Percentiles rank a stretch among this genome's conserved stretches.
phyloP scores from a whole-genome alignment of 2,797 vertebrate species.

The Alauda arvensis region DNA sequence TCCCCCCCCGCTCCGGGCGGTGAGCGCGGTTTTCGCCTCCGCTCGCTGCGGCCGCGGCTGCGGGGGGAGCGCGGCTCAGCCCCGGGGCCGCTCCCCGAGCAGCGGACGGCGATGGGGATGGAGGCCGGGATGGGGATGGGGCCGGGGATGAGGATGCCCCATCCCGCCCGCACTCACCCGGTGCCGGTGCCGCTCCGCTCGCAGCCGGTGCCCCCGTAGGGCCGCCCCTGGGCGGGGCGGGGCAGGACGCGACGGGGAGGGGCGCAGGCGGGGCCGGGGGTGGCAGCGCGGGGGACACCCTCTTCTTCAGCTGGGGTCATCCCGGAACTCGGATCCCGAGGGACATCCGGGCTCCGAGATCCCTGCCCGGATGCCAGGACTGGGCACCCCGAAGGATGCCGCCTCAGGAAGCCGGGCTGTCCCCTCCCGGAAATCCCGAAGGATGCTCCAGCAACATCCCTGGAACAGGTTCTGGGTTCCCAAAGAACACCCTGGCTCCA shows the following conservation, averaged over 20 bases:
- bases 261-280: background rate
- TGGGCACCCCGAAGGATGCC: background rate
- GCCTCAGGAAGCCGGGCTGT: rapidly evolving
- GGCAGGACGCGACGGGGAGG: background rate
- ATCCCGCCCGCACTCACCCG: background rate
- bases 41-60: background rate
- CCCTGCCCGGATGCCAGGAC: too few relatives aligned
- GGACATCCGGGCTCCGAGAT: background rate
- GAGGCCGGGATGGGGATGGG: background rate
- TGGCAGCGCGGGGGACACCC: background rate
- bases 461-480: rapidly evolving
- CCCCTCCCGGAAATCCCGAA: background rate
- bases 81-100: background rate
- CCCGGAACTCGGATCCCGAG: background rate
- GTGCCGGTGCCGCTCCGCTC: background rate
- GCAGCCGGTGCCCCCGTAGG: background rate
- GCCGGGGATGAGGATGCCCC: background rate
- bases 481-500: background rate
- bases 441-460: background rate
- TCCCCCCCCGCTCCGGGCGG: background rate
- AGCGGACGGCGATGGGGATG: background rate
- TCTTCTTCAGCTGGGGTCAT: background rate
- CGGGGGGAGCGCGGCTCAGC: background rate
- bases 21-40: background rate
- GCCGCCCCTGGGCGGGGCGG: background rate